Evolutionary conservation across 2,888 invertebrate species (phyloP), one percentile per base, ranked within the genome.

Genomic region (Euplagia quadripunctaria): DNA sequence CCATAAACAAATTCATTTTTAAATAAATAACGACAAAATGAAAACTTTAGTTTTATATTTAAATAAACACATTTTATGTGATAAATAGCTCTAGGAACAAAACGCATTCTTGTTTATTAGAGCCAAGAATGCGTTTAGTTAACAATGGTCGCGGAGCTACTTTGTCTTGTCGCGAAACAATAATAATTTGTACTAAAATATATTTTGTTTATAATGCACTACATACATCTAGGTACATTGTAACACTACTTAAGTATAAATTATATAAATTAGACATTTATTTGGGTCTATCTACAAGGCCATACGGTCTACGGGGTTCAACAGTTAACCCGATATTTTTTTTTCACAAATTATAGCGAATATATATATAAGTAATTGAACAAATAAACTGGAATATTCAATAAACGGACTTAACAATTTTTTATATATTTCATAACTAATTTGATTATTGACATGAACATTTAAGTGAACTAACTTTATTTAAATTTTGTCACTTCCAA

Each of bases 201-300:
- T 72, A 69, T 61, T 73, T 70, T 70, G 49, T 71, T 55, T 61
- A 68, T 55, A 66, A 76, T 70, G 64, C 41, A 61, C 65, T 61
- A 75, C 52, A 64, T 69, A 70, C 58, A 63, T 73, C 74, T 69
- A 65, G 31, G 17, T 46, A 61, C 46, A 69, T 31, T 20, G 46
- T 69, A 69, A 31, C 61, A 61, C 43, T 58, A 68, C 55, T 43
- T 68, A 68, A 20, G 43, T 68, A 58, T 68, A 55, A 68, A 69
- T 41, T 49, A 66, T 41, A 41, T 66, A 49, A 31, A 20, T 68
- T 49, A 69, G 20, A 69, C 31, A 69, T 61, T 86, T 73, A 76
- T 78, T 74, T 85, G 81, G 84, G 80, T 86, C 88, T 91, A 91
- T 88, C 89, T 91, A 91, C 88, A 91, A 92, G 92, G 91, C 92